Evolutionary conservation across 2,113 vertebrate species (phyloP).

Genomic region (Anseranas semipalmata): DNA sequence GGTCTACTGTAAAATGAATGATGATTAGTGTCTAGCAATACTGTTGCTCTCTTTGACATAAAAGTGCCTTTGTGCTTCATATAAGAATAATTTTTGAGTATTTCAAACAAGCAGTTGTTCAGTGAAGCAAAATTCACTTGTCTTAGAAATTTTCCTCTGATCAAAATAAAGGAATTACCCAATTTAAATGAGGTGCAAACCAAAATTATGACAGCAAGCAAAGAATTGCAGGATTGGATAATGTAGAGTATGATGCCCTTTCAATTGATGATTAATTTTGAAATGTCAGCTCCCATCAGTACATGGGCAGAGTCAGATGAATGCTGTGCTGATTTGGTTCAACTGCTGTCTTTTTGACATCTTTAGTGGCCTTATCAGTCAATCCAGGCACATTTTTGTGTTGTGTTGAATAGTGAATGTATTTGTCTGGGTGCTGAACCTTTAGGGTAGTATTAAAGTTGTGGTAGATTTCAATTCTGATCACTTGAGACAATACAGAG

Average conservation of each 20-base stretch:
- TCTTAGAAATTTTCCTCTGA: background rate
- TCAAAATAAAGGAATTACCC: background rate
- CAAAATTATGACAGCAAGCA: background rate
- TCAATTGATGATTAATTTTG: background rate
- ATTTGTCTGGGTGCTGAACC: background rate
- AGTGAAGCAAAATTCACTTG: background rate
- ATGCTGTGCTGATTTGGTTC: background rate
- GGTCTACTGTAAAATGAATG: background rate
- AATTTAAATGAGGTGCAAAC: background rate
- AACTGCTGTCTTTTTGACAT: background rate
- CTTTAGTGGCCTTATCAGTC: background rate
- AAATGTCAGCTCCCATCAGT: background rate
- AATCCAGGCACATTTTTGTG: background rate
- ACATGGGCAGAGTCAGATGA: background rate
- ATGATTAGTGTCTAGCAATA: background rate
- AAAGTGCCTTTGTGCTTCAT: background rate
- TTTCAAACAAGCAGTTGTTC: background rate
- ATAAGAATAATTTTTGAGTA: background rate
- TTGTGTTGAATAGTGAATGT: background rate
- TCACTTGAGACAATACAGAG: background rate
- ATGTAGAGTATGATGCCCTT: background rate
- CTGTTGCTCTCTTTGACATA: background rate
- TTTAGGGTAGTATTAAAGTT: background rate
- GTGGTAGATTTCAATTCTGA: background rate
- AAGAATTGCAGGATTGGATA: background rate